Percentiles rank a stretch among this genome's conserved stretches.
Evolutionary conservation across 37 sponge, comb jelly and placozoan species (phyloP).

Genomic region (Axinella damicornis): DNA sequence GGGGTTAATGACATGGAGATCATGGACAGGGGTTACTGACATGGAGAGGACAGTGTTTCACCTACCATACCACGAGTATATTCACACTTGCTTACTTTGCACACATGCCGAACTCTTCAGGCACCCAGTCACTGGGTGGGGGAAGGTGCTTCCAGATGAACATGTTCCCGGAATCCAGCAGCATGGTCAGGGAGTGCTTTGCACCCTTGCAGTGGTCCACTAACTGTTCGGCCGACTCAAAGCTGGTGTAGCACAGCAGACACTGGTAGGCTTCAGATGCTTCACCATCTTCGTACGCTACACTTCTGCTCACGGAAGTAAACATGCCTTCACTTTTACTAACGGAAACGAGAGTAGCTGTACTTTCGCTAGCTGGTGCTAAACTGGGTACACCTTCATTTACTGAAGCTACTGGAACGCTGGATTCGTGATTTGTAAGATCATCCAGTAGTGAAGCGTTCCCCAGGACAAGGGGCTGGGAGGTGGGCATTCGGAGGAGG

Average conservation of each 20-base stretch:
- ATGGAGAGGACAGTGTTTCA: too few species aligned
- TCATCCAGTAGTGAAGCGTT: not conserved
- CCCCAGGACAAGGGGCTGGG: conserved; percentile 12
- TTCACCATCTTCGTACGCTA: not conserved
- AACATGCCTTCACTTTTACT: too few species aligned
- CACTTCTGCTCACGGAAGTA: too few species aligned
- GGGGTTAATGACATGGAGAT: too few species aligned
- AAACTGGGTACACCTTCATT: too few species aligned
- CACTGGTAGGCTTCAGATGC: conserved; percentile 16
- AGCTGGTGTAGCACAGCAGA: conserved; percentile 44
- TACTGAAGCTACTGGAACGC: too few species aligned
- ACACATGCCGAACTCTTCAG: not conserved
- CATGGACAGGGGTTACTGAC: too few species aligned
- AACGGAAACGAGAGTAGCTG: too few species aligned
- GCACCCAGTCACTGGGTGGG: conserved; percentile 34
- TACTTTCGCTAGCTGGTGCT: too few species aligned
- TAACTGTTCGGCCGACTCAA: conserved; percentile 20
- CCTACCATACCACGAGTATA: too few species aligned
- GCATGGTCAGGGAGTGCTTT: conserved; percentile 3
- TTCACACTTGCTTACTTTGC: conserved; percentile 10
- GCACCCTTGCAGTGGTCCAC: conserved; percentile 38
- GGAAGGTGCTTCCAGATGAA: conserved; percentile 45
- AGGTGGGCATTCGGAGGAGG: conserved; percentile 54
- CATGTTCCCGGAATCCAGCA: conserved; percentile 13
- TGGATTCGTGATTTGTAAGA: too few species aligned